Evolutionary conservation across 2,113 vertebrate genomes (phyloP).

Genomic region (Crypturellus undulatus): DNA sequence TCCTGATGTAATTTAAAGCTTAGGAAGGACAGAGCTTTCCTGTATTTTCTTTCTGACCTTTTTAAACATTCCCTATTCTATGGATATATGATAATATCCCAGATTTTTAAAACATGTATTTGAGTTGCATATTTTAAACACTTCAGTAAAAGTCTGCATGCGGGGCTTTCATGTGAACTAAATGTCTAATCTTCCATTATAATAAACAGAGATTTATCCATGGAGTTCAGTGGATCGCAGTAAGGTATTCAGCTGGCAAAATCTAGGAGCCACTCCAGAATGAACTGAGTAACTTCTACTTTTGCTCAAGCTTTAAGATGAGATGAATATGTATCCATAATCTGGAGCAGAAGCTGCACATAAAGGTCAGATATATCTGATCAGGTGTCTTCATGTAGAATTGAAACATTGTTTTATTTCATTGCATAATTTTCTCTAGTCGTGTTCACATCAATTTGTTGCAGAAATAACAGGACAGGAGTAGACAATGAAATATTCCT

Average conservation of each 20-base stretch:
- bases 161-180: not conserved
- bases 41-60: not conserved
- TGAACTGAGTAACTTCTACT: not conserved
- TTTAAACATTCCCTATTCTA: not conserved
- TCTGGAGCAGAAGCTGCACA: not conserved
- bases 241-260: not conserved
- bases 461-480: not conserved
- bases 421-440: not conserved
- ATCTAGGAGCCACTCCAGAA: not conserved
- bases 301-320: not conserved
- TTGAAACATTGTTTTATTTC: not conserved
- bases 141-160: rapidly evolving
- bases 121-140: not conserved
- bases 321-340: not conserved
- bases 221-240: not conserved
- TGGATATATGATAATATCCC: not conserved
- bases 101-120: not conserved
- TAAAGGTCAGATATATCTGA: not conserved
- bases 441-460: not conserved
- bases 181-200: not conserved
- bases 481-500: not conserved
- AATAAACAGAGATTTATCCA: not conserved
- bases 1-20: not conserved
- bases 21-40: not conserved
- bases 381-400: not conserved